Percentiles rank a stretch among this genome's conserved stretches.
Conservation (phyloP, 2,888 invertebrate genomes). For the Lepidocyrtinus sp. region DNA sequence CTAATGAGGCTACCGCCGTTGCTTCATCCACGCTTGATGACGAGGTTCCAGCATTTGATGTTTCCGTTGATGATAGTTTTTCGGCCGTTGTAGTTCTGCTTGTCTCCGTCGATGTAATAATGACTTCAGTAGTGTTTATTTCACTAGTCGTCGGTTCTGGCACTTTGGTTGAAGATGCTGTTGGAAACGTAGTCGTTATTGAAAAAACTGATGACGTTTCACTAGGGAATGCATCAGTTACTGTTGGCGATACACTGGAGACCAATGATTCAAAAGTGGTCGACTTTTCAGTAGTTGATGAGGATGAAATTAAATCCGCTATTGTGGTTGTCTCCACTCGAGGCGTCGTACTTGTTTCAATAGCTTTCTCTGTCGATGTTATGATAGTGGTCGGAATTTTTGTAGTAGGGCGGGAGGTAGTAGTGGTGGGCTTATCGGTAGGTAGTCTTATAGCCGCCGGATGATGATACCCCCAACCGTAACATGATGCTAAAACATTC, state of each 20-base stretch:
- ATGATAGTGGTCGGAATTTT: not conserved
- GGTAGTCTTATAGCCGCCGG: conserved; percentile 46
- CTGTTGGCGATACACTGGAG: not conserved
- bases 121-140: not conserved
- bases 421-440: conserved; percentile 23
- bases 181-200: not conserved
- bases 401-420: not conserved
- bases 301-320: not conserved
- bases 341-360: not conserved
- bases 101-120: not conserved
- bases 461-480: conserved; percentile 51
- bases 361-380: not conserved
- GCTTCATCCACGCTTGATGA: too few relatives aligned
- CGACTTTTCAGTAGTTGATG: not conserved
- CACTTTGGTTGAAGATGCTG: not conserved
- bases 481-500: conserved; percentile 33
- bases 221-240: too few relatives aligned
- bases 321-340: not conserved
- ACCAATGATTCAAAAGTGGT: not conserved
- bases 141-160: not conserved
- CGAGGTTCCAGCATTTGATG: too few relatives aligned
- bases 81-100: not conserved
- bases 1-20: not conserved
- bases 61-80: not conserved
- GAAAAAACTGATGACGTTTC: not conserved